Evolutionary conservation across 1,140 invertebrate genomes (phyloP), one percentile per base, ranked within the genome.

Genomic region (Ceratina australensis): DNA sequence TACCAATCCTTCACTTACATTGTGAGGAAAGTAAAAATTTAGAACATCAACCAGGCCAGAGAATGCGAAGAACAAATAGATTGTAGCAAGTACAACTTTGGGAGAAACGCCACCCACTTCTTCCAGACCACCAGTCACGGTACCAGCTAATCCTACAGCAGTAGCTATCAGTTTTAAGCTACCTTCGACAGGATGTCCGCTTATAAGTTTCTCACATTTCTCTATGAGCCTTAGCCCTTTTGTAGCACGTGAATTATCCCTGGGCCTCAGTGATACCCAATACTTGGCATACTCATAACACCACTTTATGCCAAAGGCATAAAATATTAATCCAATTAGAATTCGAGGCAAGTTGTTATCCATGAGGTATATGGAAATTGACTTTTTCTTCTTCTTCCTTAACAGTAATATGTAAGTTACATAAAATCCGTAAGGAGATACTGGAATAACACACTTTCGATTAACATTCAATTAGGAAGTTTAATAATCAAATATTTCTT

Each of bases 1-100:
- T 5, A 88, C 86, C 5, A 92, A 77, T 5, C 89, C 89, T 49
- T 81, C 80, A 7, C 88, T 89, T 3, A 92, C 80, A 52, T 86
- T 89, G 24, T 78, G 82, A 2, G 89, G 89, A 80, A 91, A 92
- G 73, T 92, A 92, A 83, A 91, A 91, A 56, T 89, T 87, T 3
- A 92, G 68, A 13, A 92, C 87, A 81, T 92, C 92, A 7, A 91
- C 89, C 2, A 92, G 84, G n/a, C 92, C 91, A 64, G 91, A 92
- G 49, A 92, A 89, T 28, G 91, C 91, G 71, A 92, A 92, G 33
- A 92, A 92, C 0, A 92, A 80, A 75, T 92, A 92, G 26, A 92
- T 89, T 10, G 92, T 92, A 3, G 91, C 90, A 66, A 91, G 87
- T 7, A 91, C 85, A 50, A 92, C 90, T 85, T 92, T 90, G 12